These are phyloP conservation scores for Albula glossodonta DNA, from an alignment of 2,113 vertebrate species.

Conservation along the genomic window DNA sequence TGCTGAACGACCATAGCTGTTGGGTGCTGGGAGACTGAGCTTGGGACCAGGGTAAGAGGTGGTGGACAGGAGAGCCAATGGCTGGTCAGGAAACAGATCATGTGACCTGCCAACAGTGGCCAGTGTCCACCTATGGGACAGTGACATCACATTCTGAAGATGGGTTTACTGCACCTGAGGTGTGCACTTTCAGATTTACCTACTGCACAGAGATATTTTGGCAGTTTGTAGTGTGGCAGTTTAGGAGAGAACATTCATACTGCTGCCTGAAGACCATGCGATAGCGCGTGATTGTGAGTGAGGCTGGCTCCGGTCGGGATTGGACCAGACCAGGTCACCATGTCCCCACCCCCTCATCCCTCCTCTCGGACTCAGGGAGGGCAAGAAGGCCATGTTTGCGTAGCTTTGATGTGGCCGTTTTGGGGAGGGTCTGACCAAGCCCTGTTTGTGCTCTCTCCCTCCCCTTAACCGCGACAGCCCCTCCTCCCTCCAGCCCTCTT, in stretches of 20 bases:
- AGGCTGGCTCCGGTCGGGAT: background rate
- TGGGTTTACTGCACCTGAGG: background rate
- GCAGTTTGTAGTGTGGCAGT: background rate
- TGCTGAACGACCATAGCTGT: background rate
- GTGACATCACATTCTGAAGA: background rate
- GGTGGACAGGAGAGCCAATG: background rate
- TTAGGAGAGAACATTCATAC: background rate
- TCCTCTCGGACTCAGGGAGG: constrained; percentile 31
- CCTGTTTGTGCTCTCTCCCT: constrained; percentile 75
- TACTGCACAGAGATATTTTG: background rate
- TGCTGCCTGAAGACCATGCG: background rate
- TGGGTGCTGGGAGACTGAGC: background rate
- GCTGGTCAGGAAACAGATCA: background rate
- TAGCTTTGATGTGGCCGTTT: constrained; percentile 86
- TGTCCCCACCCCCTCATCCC: background rate
- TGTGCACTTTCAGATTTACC: background rate
- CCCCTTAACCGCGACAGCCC: constrained; percentile 43
- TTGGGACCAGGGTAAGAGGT: background rate
- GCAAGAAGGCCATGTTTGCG: constrained; percentile 69
- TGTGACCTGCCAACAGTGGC: background rate
- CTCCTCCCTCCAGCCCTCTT: constrained; percentile 45
- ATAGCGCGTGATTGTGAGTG: background rate
- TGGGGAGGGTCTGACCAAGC: constrained; percentile 50
- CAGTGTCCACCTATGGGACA: background rate
- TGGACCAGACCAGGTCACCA: background rate